Evolutionary conservation across 2,113 vertebrate genomes (phyloP).

Genomic region (Pteronura brasiliensis): DNA sequence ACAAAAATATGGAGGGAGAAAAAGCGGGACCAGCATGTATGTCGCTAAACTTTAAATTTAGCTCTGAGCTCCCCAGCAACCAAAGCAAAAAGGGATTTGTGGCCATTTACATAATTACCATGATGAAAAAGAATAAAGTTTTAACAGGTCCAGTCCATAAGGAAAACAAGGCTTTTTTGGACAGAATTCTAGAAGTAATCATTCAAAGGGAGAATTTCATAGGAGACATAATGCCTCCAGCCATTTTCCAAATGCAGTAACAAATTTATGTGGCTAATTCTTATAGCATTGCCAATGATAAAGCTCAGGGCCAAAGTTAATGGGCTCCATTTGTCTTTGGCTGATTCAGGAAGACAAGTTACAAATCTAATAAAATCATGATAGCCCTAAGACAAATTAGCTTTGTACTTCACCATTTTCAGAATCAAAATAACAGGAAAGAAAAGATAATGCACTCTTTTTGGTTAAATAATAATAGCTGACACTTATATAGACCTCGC

Average conservation of each 20-base stretch:
- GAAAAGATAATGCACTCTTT: neutral
- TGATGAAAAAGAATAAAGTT: neutral
- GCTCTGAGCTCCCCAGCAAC: neutral
- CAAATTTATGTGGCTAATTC: constrained; percentile 28
- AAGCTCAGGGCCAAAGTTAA: constrained; percentile 45
- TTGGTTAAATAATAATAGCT: neutral
- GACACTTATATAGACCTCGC: neutral
- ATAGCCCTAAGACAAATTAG: constrained; percentile 50
- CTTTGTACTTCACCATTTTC: constrained; percentile 48
- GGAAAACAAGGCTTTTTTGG: neutral
- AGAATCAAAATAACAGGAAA: constrained; percentile 44
- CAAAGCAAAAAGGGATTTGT: neutral
- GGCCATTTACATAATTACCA: neutral
- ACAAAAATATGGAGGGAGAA: neutral
- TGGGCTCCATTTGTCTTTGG: constrained; percentile 45
- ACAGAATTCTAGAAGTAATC: constrained; percentile 9
- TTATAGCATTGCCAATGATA: constrained; percentile 12
- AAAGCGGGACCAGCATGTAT: neutral
- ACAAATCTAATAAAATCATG: constrained; percentile 59
- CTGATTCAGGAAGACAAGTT: constrained; percentile 53
- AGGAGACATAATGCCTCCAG: neutral
- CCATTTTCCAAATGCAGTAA: constrained; percentile 20
- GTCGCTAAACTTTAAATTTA: constrained; percentile 9
- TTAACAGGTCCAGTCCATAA: neutral
- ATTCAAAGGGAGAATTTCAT: constrained; percentile 34